Evolutionary conservation across 2,113 vertebrate genomes (phyloP).

Genomic region (Tragelaphus imberbis): DNA sequence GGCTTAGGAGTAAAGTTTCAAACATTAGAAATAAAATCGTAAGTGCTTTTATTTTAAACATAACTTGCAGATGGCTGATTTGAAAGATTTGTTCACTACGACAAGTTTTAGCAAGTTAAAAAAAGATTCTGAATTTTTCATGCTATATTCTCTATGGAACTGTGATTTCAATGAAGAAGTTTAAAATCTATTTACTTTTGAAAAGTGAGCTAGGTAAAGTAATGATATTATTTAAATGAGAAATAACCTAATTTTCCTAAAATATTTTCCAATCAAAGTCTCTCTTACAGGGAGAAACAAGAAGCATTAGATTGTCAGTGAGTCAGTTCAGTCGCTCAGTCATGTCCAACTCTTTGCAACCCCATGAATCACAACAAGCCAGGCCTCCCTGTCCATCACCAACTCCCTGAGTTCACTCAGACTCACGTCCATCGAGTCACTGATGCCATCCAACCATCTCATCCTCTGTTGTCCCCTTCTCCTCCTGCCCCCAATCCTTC

Average conservation of each 20-base stretch:
- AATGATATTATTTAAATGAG: not conserved
- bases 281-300: not conserved
- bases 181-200: constrained; percentile 19
- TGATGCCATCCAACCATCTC: too few species aligned
- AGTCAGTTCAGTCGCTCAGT: too few species aligned
- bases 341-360: too few species aligned
- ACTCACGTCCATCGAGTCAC: too few species aligned
- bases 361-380: too few species aligned
- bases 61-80: not conserved
- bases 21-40: not conserved
- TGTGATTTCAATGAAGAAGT: constrained; percentile 7
- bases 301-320: not conserved
- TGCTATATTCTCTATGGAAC: not conserved
- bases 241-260: not conserved
- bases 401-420: too few species aligned
- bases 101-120: constrained; percentile 13
- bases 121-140: constrained; percentile 4
- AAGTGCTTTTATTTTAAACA: not conserved
- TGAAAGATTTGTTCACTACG: not conserved
- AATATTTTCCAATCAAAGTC: constrained; percentile 22
- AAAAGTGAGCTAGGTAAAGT: not conserved
- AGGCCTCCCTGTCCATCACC: too few species aligned
- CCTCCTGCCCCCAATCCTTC: too few species aligned
- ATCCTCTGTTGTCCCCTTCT: too few species aligned
- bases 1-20: not conserved